Base-by-base conservation (phyloP, 1,140 invertebrate species). In the Papilio helenus region DNA sequence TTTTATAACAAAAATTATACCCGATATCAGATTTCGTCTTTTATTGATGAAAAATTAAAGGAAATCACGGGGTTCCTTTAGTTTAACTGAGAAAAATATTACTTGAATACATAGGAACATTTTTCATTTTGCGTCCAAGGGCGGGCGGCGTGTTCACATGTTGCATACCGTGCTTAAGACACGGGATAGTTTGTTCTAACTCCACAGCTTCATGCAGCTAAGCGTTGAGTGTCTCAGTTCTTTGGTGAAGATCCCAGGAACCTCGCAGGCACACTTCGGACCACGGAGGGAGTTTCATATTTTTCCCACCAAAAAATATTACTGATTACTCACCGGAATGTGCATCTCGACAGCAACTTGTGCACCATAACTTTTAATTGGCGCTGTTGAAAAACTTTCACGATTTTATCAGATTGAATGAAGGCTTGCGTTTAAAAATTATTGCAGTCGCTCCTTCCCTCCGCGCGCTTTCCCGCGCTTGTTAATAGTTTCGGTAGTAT, bases 1-100 rank as follows among this genome's bases (percentile, higher is more conserved):
- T 23, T 72, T 72, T 44, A 72, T 44, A 72, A 72, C 71, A 72
- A 72, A 72, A 72, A 39, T 72, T 72, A 72, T 29, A 72, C 34
- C 18, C 29, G 34, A 23, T 44, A 72, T 72, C 34, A 20, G 7
- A 12, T 44, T 72, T 10, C 29, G 29, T 8, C 8, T 72, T 44
- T 72, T 72, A 55, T 20, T 9, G 29, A 18, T 8, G 68, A 39
- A 72, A 42, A 39, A 20, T 55, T n/a, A n/a, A 55, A 55, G 18
- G 14, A n/a, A 55, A 55, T n/a, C 7, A 18, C 3, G 23, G 61
- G 10, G 16, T 68, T 68, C 12, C 12, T 68, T 29, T 68, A 68
- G 12, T 34, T n/a, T 34, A 2, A 16, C 23, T 68, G 20, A 8
- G 23, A 29, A 29, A 29, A 10, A 10, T 14, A 68, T 18, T 18